Conservation (phyloP, 2,888 invertebrate species). For the Anticlea derivata region DNA sequence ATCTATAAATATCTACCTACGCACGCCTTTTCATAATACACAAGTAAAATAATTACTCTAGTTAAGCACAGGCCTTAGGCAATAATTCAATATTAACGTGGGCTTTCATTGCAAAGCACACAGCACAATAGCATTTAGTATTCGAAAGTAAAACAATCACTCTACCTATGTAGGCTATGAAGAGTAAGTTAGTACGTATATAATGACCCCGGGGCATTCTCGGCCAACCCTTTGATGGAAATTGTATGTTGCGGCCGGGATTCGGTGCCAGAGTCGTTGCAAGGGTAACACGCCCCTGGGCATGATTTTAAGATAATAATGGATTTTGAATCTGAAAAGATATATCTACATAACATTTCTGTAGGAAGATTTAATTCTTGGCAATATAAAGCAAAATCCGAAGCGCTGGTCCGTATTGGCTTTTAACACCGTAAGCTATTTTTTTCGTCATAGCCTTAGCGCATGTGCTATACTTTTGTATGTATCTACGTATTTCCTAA, state of each 20-base stretch:
- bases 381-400: too few relatives aligned
- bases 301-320: slow-evolving; percentile 4
- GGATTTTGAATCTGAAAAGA: too few relatives aligned
- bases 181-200: slow-evolving; percentile 37
- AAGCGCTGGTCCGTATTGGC: too few relatives aligned
- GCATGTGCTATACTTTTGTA: too few relatives aligned
- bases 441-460: too few relatives aligned
- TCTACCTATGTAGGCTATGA: slow-evolving; percentile 25
- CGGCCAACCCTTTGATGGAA: slow-evolving; percentile 68
- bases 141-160: slow-evolving; percentile 40
- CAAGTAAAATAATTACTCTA: slow-evolving; percentile 15
- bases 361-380: too few relatives aligned
- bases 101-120: slow-evolving; percentile 33
- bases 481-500: too few relatives aligned
- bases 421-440: too few relatives aligned
- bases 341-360: too few relatives aligned
- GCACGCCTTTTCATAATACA: background rate
- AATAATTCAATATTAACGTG: slow-evolving; percentile 27
- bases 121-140: slow-evolving; percentile 35
- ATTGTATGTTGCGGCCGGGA: slow-evolving; percentile 64
- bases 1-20: background rate
- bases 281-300: background rate
- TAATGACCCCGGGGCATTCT: slow-evolving; percentile 42
- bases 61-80: slow-evolving; percentile 18
- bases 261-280: background rate